Base-by-base conservation (phyloP, 2,113 vertebrate genomes). In the Zosterops pallidus region DNA sequence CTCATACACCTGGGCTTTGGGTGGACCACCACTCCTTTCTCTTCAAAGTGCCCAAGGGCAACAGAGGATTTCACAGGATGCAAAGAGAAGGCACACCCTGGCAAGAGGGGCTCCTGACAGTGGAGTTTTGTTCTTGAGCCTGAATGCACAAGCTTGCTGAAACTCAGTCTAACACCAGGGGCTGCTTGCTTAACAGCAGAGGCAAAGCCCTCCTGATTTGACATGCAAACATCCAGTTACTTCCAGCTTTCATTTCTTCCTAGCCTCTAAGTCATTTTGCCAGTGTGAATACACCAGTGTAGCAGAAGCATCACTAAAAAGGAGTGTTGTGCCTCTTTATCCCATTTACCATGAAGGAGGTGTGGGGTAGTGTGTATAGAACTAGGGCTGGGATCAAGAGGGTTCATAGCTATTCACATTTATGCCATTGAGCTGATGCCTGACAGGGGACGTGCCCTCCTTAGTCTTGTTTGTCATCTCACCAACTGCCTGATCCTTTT, bases 131-230 rank as follows among this genome's bases (percentile, higher is more conserved):
- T 31, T 13, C 28, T 35, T 0, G 0, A 64, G 14, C 18, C 52
- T 2, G 4, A 68, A n/a, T 0, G 0, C 33, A 21, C 1, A 4
- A 7, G 2, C 71, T 76, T 80, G n/a, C 55, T 64, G 67, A 80
- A 90, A 46, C 42, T 47, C 33, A 39, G 13, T 4, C 21, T 13
- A 31, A 49, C 35, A 37, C 21, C 44, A 47, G 25, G 53, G 29
- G 23, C 65, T 8, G 7, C 29, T 74, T 52, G 11, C 39, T 39
- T 39, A 39, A 39, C 39, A 39, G 39, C 39, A 39, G 39, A 39
- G 39, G 39, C 39, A 39, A 39, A 39, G 39, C 11, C 41, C 37
- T 85, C 35, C 53, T 50, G 35, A n/a, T 68, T 35, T 59, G 31
- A 35, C 21, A 11, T 12, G 14, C 16, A 76, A 70, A 47, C 21